Base-by-base conservation (phyloP, 2,888 invertebrate genomes). In the Melieria omissa region DNA sequence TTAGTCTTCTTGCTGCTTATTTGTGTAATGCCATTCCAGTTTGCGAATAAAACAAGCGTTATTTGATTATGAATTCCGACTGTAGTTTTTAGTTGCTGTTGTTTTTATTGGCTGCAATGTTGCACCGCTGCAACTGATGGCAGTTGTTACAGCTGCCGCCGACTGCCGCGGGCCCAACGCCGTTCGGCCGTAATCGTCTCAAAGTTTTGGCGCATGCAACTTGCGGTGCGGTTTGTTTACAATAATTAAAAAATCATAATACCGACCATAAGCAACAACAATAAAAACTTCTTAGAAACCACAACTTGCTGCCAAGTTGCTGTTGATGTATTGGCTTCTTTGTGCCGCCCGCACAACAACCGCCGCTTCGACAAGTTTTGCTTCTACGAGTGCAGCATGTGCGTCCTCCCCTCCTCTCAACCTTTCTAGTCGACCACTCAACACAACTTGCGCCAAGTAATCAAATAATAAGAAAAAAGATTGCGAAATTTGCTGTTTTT, bases 21-120 rank as follows among this genome's bases (percentile, higher is more conserved):
- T 29, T 52, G 14, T 52, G 52, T 52, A 52, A 52, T n/a, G 14
- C 52, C 52, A 52, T 52, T 52, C 52, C 52, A 52, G 14, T 52
- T 52, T 8, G 52, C 52, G 14, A 52, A 52, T 52, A 52, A 52
- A 49, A 52, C 12, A 52, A 12, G 14, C 14, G 5, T n/a, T n/a
- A n/a, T 52, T 52, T 52, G 14, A n/a, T 52, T 14, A 52, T 9
- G 14, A 5, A 52, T 52, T 9, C 0, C 29, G 29, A 29, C 29
- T 9, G 7, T 6, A 5, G 52, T 52, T 52, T 52, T 52, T 52
- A 5, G 12, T 52, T 5, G 12, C 14, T 52, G 12, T 8, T 52
- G 6, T 9, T 52, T 5, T n/a, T 12, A 8, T 52, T 12, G 14
- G 6, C 14, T 4, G 6, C 8, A 52, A 52, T 52, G 14, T 52